Conservation (phyloP, 2,113 vertebrate species). For the Podocnemis expansa region DNA sequence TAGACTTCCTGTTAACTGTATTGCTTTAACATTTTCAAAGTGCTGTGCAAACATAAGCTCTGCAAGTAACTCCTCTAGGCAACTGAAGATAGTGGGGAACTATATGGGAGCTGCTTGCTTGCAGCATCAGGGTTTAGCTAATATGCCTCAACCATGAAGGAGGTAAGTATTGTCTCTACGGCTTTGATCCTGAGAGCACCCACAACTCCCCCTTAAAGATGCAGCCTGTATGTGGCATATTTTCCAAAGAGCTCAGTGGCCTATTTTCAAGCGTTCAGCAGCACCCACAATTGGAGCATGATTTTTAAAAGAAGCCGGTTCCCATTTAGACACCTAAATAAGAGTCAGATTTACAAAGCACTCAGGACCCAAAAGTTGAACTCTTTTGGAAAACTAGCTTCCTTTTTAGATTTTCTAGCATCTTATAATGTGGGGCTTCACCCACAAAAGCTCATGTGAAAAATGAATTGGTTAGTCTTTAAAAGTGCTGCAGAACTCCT, state of each 20-base stretch:
- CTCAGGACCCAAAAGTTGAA: background rate
- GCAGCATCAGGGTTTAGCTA: background rate
- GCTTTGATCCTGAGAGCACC: background rate
- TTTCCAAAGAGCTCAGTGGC: background rate
- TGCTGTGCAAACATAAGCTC: accelerated
- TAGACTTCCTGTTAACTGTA: accelerated
- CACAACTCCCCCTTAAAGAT: background rate
- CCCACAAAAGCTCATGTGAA: too few species aligned
- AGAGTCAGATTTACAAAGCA: background rate
- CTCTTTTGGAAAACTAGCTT: background rate
- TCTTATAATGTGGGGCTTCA: too few species aligned
- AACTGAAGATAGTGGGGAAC: accelerated
- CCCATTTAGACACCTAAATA: background rate
- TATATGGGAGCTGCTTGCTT: background rate
- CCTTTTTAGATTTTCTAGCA: background rate
- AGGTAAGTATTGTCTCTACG: background rate
- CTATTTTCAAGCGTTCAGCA: background rate
- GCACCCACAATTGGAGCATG: too few species aligned
- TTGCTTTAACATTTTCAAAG: background rate
- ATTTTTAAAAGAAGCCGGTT: accelerated
- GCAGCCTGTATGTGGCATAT: background rate
- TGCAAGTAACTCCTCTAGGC: background rate
- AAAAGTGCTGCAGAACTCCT: too few species aligned
- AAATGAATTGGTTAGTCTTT: too few species aligned
- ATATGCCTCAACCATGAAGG: background rate